phyloP scores from a whole-genome alignment of 2,797 vertebrate species.

The Anisognathus igniventris region DNA sequence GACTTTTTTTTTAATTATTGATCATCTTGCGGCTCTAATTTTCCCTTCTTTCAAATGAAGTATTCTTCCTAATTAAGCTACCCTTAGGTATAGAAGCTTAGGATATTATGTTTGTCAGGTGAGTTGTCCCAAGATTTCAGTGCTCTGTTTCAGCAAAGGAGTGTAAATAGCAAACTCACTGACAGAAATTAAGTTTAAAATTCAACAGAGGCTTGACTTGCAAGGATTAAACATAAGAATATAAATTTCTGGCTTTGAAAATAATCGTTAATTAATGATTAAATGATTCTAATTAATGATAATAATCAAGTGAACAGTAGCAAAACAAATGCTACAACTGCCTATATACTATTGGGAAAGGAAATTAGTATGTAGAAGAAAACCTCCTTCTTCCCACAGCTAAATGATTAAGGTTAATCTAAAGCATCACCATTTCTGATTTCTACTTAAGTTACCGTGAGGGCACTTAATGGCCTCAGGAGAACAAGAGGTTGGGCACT shows the following conservation, averaged over 20 bases:
- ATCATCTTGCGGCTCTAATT: neutral
- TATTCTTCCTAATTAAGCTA: constrained; percentile 12
- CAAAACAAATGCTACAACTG: neutral
- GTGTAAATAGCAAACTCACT: neutral
- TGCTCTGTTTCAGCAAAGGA: neutral
- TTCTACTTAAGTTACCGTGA: neutral
- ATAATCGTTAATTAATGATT: neutral
- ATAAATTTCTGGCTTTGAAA: neutral
- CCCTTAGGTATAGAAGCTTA: neutral
- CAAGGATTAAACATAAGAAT: neutral
- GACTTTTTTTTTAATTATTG: neutral
- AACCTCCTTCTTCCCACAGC: neutral
- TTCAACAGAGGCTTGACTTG: neutral
- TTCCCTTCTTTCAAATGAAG: neutral
- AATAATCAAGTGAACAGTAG: neutral
- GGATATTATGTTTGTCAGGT: constrained; percentile 16
- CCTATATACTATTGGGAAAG: neutral
- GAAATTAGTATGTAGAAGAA: neutral
- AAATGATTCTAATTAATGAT: neutral
- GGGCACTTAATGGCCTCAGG: neutral
- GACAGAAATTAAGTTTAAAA: constrained; percentile 7
- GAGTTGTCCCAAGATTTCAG: neutral
- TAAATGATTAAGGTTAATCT: neutral
- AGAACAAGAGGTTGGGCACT: neutral
- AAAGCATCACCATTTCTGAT: neutral